Base-by-base conservation (phyloP, 92 coral and sea anemone genomes). In the Epizoanthus scotinus region DNA sequence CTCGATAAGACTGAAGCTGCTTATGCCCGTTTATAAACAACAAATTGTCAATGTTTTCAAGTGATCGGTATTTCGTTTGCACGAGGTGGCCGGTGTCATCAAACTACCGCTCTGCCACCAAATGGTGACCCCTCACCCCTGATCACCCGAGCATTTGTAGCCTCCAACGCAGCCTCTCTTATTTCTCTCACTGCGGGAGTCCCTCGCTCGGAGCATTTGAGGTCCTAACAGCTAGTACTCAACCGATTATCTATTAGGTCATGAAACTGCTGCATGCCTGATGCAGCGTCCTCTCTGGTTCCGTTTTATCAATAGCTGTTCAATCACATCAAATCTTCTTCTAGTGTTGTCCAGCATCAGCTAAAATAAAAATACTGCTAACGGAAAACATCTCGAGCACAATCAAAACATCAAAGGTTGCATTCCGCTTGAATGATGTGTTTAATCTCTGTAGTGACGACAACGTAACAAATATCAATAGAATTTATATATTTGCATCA, bases 1-100 rank as follows among this genome's bases (percentile, higher is more conserved):
- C 52, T 26, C 65, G 68, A 58, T 21, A 22, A 12, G 29, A 20
- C 3, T 55, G n/a, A 55, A 12, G 20, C 34, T 50, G 20, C 15
- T 31, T 54, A 31, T 31, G 67, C 21, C 53, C n/a, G n/a, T 58
- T 65, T 6, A 34, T 2, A 36, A 36, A 58, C 57, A 75, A 21
- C 74, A 47, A 21, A 42, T 8, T 38, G 42, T 68, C 40, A 50
- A 20, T 13, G 52, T 47, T n/a, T 42, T 63, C 73, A 68, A 68
- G 58, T 69, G 24, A 69, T 42, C 17, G 74, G 58, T 21, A 69
- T 69, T 69, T 21, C 58, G 70, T 69, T 69, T 42, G 74, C 36
- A 47, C 28, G 44, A 69, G 24, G 74, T 47, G 70, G 44, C 36
- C 44, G 24, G 74, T 47, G 70, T 44, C 36, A 27, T 64, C 42